Conservation (phyloP, 2,113 vertebrate genomes). For the Syrmaticus mikado region DNA sequence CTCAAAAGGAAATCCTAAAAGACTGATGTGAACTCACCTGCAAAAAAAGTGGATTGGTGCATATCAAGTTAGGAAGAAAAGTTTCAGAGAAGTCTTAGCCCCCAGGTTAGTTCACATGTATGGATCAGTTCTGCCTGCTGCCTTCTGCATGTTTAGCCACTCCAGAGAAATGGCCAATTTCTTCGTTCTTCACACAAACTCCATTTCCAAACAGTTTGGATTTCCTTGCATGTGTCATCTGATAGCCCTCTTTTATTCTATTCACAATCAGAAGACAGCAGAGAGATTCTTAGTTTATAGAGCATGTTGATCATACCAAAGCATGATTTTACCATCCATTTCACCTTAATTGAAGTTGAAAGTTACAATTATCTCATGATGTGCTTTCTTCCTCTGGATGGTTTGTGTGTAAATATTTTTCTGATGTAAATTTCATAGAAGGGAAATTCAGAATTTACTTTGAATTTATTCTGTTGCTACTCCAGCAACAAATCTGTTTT, state of each 20-base stretch:
- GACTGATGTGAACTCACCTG: not conserved
- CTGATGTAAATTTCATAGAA: slow-evolving; percentile 2
- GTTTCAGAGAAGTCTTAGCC: not conserved
- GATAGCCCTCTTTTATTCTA: not conserved
- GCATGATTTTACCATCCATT: slow-evolving; percentile 44
- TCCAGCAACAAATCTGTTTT: not conserved
- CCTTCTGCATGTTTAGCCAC: not conserved
- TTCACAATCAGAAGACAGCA: not conserved
- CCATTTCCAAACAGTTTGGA: not conserved
- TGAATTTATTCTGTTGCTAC: not conserved
- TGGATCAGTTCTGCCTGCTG: not conserved
- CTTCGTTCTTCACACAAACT: not conserved
- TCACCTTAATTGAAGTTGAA: slow-evolving; percentile 26
- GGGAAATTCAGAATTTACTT: not conserved
- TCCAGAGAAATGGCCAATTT: not conserved
- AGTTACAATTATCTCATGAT: not conserved
- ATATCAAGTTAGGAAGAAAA: not conserved
- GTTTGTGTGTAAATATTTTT: not conserved
- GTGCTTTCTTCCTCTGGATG: not conserved
- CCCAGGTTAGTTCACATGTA: not conserved
- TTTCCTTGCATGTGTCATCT: not conserved
- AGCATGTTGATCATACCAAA: slow-evolving; percentile 2
- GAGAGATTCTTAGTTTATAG: slow-evolving; percentile 39
- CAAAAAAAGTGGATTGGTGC: not conserved
- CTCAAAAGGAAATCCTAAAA: not conserved